phyloP scores from a whole-genome alignment of 2,797 vertebrate genomes.

The Sebastes dallii region DNA sequence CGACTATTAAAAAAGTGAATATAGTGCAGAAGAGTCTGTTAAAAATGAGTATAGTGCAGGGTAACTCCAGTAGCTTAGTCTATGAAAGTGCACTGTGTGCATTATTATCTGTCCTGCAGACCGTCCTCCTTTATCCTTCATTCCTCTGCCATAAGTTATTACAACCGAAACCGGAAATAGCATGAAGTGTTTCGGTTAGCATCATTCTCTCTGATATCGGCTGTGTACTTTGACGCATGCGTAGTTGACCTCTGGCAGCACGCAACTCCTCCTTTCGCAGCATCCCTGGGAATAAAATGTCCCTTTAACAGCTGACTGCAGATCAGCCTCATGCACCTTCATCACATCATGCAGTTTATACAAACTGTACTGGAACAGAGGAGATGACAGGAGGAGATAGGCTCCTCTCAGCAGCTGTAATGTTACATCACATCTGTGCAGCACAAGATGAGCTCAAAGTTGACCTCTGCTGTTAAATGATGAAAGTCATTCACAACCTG shows the following conservation, averaged over 20 bases:
- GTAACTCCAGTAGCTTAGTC: no score
- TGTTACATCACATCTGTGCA: slow-evolving; percentile 35
- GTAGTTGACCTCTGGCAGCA: not conserved
- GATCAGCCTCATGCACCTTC: slow-evolving; percentile 13
- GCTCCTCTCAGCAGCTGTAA: not conserved
- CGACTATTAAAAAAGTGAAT: no score
- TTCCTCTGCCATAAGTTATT: not conserved
- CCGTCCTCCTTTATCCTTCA: not conserved
- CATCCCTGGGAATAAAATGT: not conserved
- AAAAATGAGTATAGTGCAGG: no score
- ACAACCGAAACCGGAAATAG: not conserved
- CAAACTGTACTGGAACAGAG: not conserved
- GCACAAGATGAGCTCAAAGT: not conserved
- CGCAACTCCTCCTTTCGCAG: slow-evolving; percentile 1
- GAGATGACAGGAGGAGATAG: no score
- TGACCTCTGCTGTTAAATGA: slow-evolving; percentile 16
- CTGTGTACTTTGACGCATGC: not conserved
- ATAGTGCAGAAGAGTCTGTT: no score
- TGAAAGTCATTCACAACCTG: not conserved
- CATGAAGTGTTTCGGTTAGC: accelerated
- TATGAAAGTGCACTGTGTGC: no score
- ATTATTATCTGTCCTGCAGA: no score
- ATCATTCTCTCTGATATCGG: not conserved
- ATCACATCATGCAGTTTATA: not conserved
- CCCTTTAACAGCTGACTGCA: slow-evolving; percentile 1